These are phyloP conservation scores for Timema podura DNA, from an alignment of 2,888 invertebrate genomes.

Conservation along the genomic window DNA sequence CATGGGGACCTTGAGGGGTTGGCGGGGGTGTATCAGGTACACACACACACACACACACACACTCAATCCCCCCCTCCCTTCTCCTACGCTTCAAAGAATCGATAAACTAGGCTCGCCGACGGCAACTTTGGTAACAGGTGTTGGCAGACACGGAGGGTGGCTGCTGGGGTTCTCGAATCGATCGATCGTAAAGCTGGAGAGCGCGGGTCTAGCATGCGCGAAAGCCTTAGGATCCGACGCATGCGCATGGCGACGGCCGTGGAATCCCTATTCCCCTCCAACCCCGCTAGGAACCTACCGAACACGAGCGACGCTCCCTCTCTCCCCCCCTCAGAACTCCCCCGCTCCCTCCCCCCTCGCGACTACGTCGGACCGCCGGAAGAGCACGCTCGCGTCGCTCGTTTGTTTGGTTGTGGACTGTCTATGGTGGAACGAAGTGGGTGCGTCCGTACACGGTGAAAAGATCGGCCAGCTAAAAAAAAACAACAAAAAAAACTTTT, in stretches of 20 bases:
- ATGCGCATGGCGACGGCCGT: background rate
- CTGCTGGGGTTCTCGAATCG: background rate
- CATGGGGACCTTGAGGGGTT: no score
- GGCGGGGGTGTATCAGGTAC: no score
- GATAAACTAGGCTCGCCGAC: no score
- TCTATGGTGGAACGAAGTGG: no score
- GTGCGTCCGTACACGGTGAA: no score
- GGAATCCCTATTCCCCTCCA: background rate
- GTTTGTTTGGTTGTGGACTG: no score
- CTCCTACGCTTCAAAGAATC: no score
- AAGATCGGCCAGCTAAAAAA: no score
- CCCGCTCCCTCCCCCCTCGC: background rate
- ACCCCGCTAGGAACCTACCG: background rate
- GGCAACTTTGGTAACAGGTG: conserved; percentile 29
- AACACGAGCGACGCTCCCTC: background rate
- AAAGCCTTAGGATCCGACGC: conserved; percentile 6
- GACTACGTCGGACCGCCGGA: background rate
- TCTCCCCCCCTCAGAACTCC: background rate
- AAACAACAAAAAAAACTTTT: no score
- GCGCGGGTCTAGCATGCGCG: conserved; percentile 8
- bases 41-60: no score
- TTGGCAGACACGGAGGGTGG: conserved; percentile 23
- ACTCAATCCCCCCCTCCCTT: no score
- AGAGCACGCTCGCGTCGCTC: background rate
- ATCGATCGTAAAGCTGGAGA: conserved; percentile 26